phyloP scores from a whole-genome alignment of 2,797 vertebrate genomes.

The Pseudomugil tenellus region DNA sequence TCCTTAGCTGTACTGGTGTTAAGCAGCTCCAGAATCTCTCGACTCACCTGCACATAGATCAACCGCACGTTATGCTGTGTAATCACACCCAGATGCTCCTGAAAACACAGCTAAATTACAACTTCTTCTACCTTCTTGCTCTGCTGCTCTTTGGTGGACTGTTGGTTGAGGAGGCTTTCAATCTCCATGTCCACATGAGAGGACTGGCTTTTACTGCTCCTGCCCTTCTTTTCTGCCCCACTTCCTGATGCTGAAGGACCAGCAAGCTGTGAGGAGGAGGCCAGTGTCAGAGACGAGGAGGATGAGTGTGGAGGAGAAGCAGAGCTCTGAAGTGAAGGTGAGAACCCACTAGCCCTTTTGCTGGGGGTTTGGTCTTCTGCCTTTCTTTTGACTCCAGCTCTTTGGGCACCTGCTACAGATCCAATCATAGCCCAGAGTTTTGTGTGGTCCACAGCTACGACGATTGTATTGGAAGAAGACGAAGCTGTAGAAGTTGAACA shows the following conservation, averaged over 20 bases:
- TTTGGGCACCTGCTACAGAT: conserved; percentile 70
- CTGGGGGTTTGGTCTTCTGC: conserved; percentile 76
- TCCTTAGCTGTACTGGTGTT: conserved; percentile 95
- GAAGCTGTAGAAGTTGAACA: conserved; percentile 79
- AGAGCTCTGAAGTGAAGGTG: conserved; percentile 69
- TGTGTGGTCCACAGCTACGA: conserved; percentile 90
- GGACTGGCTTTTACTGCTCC: conserved; percentile 81
- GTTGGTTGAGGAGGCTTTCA: conserved; percentile 92
- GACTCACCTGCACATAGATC: conserved; percentile 84
- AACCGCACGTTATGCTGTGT: not conserved
- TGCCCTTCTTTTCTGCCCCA: conserved; percentile 87
- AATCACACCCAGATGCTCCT: not conserved
- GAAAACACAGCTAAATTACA: not conserved
- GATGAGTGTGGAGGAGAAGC: conserved; percentile 72
- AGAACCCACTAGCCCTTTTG: conserved; percentile 72
- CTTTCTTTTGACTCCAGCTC: conserved; percentile 82
- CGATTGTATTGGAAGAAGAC: conserved; percentile 81
- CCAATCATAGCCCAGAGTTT: conserved; percentile 93
- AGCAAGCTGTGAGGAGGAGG: conserved; percentile 64
- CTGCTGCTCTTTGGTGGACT: conserved; percentile 95
- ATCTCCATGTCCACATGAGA: conserved; percentile 94
- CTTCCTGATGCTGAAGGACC: conserved; percentile 69
- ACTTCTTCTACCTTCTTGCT: conserved; percentile 89
- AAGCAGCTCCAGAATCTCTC: conserved; percentile 93
- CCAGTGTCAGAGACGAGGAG: conserved; percentile 72